These are phyloP conservation scores for Mola mola DNA, from an alignment of 2,113 vertebrate species.

Conservation along the genomic window DNA sequence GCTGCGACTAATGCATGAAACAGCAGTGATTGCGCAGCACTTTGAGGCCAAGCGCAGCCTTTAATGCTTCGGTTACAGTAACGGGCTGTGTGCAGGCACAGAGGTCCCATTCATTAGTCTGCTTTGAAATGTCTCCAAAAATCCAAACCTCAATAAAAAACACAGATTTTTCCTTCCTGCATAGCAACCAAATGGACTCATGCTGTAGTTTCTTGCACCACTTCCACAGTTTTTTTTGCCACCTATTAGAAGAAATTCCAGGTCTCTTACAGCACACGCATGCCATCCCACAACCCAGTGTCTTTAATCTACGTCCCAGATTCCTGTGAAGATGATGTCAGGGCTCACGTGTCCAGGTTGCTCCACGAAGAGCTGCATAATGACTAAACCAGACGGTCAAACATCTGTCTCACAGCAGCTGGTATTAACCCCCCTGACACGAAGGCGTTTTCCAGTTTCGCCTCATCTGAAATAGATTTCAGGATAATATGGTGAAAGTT, in stretches of 20 bases:
- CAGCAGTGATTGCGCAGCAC: constrained; percentile 16
- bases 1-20: constrained; percentile 49
- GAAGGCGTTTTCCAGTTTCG: constrained; percentile 18
- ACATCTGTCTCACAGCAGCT: constrained; percentile 58
- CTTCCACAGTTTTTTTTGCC: background rate
- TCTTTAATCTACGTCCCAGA: constrained; percentile 38
- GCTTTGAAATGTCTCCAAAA: constrained; percentile 56
- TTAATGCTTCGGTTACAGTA: constrained; percentile 55
- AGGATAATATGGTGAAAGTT: constrained; percentile 31
- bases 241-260: constrained; percentile 15
- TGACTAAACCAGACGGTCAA: constrained; percentile 58
- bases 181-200: constrained; percentile 4
- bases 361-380: constrained; percentile 30
- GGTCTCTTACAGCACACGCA: constrained; percentile 16
- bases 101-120: constrained; percentile 70
- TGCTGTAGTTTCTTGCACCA: background rate
- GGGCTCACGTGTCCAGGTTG: constrained; percentile 40
- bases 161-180: constrained; percentile 25
- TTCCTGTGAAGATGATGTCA: constrained; percentile 57
- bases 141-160: constrained; percentile 48
- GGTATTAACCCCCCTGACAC: constrained; percentile 15
- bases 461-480: constrained; percentile 12
- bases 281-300: constrained; percentile 12
- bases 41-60: constrained; percentile 39
- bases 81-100: constrained; percentile 49